Percentiles rank a stretch among this genome's conserved stretches.
phyloP scores from a whole-genome alignment of 2,797 vertebrate genomes.

The Parambassis ranga region DNA sequence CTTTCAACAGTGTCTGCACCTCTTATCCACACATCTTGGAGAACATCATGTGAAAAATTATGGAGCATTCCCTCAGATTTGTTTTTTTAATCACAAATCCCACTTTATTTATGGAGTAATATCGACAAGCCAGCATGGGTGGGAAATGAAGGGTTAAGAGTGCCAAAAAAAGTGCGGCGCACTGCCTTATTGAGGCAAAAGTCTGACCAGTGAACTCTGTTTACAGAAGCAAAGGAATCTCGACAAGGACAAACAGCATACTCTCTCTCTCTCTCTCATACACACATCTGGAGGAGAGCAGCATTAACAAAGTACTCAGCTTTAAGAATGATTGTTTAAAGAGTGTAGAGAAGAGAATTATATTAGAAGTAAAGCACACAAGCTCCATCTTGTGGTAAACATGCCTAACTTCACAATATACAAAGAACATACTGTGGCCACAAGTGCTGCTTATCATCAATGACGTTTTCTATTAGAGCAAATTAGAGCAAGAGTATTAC shows the following conservation, averaged over 20 bases:
- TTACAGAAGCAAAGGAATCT: slow-evolving; percentile 55
- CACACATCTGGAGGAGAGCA: not conserved
- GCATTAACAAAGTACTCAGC: not conserved
- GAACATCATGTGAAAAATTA: slow-evolving; percentile 27
- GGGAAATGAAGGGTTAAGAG: slow-evolving; percentile 56
- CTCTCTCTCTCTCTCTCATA: not conserved
- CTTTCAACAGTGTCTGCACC: not conserved
- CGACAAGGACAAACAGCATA: slow-evolving; percentile 3
- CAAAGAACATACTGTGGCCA: no score
- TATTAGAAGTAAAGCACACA: not conserved
- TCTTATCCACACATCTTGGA: slow-evolving; percentile 2
- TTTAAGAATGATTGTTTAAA: not conserved
- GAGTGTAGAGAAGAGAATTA: not conserved
- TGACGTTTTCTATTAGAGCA: no score
- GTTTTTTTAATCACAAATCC: not conserved
- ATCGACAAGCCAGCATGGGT: not conserved
- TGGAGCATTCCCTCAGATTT: not conserved
- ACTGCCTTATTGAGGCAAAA: slow-evolving; percentile 83
- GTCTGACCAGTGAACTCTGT: slow-evolving; percentile 39
- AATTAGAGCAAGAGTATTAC: no score
- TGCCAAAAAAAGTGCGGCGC: slow-evolving; percentile 28
- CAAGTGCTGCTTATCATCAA: no score
- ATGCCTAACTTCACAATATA: not conserved
- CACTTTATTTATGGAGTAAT: not conserved
- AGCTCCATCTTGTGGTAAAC: slow-evolving; percentile 60